Conservation (phyloP, 2,797 vertebrate species). For the Kryptopterus vitreolus region DNA sequence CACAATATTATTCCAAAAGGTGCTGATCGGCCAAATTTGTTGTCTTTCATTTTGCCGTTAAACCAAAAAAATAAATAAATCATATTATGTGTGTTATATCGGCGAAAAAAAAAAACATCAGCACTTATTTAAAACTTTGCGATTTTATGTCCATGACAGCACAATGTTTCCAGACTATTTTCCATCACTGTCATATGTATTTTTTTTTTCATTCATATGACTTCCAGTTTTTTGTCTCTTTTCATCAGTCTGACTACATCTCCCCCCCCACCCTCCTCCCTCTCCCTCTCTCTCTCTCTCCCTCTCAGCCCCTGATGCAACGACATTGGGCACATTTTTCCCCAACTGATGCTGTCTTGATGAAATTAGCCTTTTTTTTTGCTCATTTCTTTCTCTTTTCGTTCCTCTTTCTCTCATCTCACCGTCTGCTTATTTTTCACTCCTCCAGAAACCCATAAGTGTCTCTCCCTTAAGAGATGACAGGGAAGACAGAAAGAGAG, state of each 20-base stretch:
- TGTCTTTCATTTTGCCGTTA: not conserved
- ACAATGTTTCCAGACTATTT: not conserved
- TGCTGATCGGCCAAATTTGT: not conserved
- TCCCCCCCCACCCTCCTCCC: not conserved
- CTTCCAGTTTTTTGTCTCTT: not conserved
- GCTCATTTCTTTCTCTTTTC: conserved; percentile 53
- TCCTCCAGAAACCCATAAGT: conserved; percentile 32
- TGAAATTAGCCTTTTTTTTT: conserved; percentile 58
- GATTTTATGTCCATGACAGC: not conserved
- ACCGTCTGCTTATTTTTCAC: conserved; percentile 41
- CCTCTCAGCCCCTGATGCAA: conserved; percentile 60
- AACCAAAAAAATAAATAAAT: not conserved
- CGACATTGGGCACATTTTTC: conserved; percentile 49
- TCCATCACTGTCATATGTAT: not conserved
- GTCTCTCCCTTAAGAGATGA: conserved; percentile 16
- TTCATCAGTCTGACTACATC: too few relatives aligned
- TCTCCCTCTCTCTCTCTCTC: not conserved
- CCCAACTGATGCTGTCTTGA: conserved; percentile 65
- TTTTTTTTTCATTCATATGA: not conserved
- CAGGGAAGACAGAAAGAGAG: conserved; percentile 16
- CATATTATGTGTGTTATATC: not conserved
- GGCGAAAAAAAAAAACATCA: not conserved
- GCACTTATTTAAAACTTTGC: not conserved
- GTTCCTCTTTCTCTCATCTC: conserved; percentile 39
- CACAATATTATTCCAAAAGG: not conserved